Evolutionary conservation across 2,113 vertebrate species (phyloP).

Genomic region (Labrus mixtus): DNA sequence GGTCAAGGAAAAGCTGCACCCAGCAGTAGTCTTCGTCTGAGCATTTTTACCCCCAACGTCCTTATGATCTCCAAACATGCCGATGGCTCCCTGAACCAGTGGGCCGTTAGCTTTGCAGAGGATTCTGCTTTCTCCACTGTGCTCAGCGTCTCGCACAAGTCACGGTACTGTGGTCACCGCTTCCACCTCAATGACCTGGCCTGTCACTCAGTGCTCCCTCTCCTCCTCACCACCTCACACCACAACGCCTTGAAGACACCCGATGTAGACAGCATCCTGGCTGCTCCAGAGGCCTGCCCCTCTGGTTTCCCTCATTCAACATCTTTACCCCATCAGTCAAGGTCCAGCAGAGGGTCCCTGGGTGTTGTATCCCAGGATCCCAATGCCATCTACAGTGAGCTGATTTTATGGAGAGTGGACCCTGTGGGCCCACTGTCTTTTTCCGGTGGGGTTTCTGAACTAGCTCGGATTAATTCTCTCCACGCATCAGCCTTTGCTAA

Average conservation of each 20-base stretch:
- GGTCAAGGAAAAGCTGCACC: constrained; percentile 69
- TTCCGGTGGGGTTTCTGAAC: constrained; percentile 96
- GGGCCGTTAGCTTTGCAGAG: constrained; percentile 97
- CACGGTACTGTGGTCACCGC: constrained; percentile 96
- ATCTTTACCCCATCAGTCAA: constrained; percentile 62
- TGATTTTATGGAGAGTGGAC: constrained; percentile 98
- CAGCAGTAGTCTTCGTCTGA: constrained; percentile 90
- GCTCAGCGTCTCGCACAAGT: constrained; percentile 97
- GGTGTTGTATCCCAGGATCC: constrained; percentile 87
- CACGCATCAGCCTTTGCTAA: constrained; percentile 97
- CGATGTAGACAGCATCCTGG: constrained; percentile 74
- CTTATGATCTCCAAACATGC: constrained; percentile 99
- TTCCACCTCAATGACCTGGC: constrained; percentile 98
- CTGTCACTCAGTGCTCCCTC: constrained; percentile 95
- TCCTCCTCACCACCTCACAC: constrained; percentile 97
- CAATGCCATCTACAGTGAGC: constrained; percentile 94
- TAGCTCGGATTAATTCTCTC: constrained; percentile 97
- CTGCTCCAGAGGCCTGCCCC: constrained; percentile 44
- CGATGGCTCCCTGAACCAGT: constrained; percentile 97
- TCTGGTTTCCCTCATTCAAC: constrained; percentile 39
- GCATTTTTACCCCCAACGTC: constrained; percentile 97
- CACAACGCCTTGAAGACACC: constrained; percentile 92
- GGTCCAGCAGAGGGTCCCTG: constrained; percentile 70
- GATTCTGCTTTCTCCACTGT: constrained; percentile 98
- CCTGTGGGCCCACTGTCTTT: constrained; percentile 97